Evolutionary conservation across 2,113 vertebrate genomes (phyloP), one percentile per base, ranked within the genome.

Genomic region (Paramisgurnus dabryanus): DNA sequence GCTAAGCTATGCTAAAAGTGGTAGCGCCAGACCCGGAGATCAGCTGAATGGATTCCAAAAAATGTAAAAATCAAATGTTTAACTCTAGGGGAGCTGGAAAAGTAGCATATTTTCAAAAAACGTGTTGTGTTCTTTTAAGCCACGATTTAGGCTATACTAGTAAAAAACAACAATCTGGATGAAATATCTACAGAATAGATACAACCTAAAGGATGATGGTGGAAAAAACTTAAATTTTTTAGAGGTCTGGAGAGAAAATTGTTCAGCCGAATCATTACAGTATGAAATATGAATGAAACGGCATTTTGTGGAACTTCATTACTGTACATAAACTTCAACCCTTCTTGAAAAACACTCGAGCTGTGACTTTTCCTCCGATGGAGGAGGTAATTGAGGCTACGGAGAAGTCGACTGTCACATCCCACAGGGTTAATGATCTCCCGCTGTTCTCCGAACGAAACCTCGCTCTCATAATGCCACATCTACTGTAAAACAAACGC

Each of bases 401-500:
- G 63, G 7, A 63, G 72, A 67, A 73, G 40, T 78, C 49, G 47
- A 60, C 49, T 49, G 57, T 84, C 57, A 68, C 50, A 66, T 57
- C 64, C 70, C 27, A 47, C 18, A 47, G 64, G 55, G 71, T 80
- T 79, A 85, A 66, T 82, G 71, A 71, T 80, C 76, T 76, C 70
- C 80, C 58, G 67, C 70, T 71, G 76, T 79, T 61, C 22, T 27
- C 50, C 7, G 7, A 53, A 63, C 63, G 34, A 53, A 55, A 64
- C 68, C 18, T 12, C 4, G 70, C 60, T 55, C 60, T 40, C 13
- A 60, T 50, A 58, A 84, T 22, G 41, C 71, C 76, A 79, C 71
- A 43, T 71, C 76, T 78, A 79, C 71, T 53, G 77, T 82, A 76
- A 74, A 80, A 65, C 77, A 80, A 80, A 61, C 82, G 83, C 63